Base-by-base conservation (phyloP, 1,140 invertebrate species). In the Zaprionus inermis region DNA sequence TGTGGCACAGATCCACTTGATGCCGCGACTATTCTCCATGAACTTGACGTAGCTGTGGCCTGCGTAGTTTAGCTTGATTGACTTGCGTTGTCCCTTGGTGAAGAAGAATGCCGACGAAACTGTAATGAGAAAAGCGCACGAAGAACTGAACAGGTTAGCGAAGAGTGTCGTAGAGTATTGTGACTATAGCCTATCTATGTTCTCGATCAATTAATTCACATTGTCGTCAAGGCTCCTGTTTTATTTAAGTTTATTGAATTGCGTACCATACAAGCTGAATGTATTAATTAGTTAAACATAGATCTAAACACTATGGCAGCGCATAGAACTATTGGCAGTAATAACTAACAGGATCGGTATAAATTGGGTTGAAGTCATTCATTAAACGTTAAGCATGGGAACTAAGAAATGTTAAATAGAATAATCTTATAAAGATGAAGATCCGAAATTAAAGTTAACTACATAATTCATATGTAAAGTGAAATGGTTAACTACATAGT, bases 1-100 rank as follows among this genome's bases (percentile, higher is more conserved):
- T 7, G 85, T 92, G 38, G 91, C 76, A 69, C 91, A 92, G 14
- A 92, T 89, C 91, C 91, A 92, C 46, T 92, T 92, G 16, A 67
- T 86, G 20, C 91, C 91, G 32, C 78, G 79, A 2, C 80, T 81
- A 24, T 92, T 92, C 34, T 88, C 74, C 90, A 92, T 90, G 24
- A 86, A 91, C 63, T 91, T 92, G 0, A 92, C 91, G 65, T 69
- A 92, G 22, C 81, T 71, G 65, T 90, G 88, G 1, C 81, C 81
- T 16, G 24, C 56, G 51, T 89, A 91, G 55, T 91, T 90, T 1
- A 92, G 75, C 55, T 91, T 92, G n/a, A 89, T 60, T 1, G 91
- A 91, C 22, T 78, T 73, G 5, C 91, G 74, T 36, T 92, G 91
- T 0, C 91, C 91, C 49, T 79, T 89, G 20, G 81, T 91, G 51